phyloP scores from a whole-genome alignment of 2,797 vertebrate species.

The Caiman crocodilus region DNA sequence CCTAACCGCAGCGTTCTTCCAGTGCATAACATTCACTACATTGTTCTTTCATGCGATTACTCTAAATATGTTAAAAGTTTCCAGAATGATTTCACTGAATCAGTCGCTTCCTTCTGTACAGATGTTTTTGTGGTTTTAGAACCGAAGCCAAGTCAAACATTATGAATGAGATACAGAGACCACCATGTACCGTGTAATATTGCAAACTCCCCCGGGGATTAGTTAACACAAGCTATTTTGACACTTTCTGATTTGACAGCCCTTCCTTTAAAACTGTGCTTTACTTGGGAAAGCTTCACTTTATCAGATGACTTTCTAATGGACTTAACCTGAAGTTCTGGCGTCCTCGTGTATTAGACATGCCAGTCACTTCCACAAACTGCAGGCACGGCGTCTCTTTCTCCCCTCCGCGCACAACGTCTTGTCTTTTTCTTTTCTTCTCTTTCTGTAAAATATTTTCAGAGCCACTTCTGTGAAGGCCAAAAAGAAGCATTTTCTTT shows the following conservation, averaged over 20 bases:
- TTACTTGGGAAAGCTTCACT: not conserved
- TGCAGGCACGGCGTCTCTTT: not conserved
- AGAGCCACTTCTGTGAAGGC: fast-evolving
- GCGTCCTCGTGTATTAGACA: not conserved
- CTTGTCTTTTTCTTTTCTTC: not conserved
- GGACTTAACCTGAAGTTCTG: not conserved
- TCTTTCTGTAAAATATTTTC: not conserved
- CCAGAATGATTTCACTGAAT: constrained; percentile 61
- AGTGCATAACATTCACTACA: constrained; percentile 30
- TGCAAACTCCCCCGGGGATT: not conserved
- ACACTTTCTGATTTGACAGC: not conserved
- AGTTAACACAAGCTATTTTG: not conserved
- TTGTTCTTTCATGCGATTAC: constrained; percentile 61
- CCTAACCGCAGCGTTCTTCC: constrained; percentile 49
- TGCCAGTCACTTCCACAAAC: not conserved
- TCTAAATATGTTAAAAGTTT: constrained; percentile 47
- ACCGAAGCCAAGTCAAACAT: constrained; percentile 68
- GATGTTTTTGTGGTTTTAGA: constrained; percentile 69
- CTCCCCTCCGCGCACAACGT: not conserved
- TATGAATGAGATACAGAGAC: constrained; percentile 64
- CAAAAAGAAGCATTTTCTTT: not conserved
- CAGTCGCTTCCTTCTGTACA: constrained; percentile 56
- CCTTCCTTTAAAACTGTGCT: not conserved
- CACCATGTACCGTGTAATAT: not conserved
- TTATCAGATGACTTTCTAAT: not conserved